Evolutionary conservation across 2,797 vertebrate genomes (phyloP), one percentile per base, ranked within the genome.

Genomic region (Gallinago solitaria): DNA sequence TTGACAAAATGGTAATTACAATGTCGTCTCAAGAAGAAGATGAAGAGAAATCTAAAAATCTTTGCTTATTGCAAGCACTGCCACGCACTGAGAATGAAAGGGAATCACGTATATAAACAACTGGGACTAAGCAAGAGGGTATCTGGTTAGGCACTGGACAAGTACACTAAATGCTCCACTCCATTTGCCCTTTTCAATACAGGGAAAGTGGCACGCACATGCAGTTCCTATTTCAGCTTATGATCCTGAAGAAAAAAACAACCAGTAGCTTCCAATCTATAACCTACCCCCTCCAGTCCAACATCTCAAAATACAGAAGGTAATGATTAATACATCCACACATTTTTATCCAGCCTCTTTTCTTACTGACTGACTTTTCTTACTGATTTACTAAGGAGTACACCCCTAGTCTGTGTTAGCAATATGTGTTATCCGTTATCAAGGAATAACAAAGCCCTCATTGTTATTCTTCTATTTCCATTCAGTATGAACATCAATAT

Each of bases 401-500:
- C 19, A 75, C 6, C 28, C 89, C 53, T 48, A 68, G 43, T 24
- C 60, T 57, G 7, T 16, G 5, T 53, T 68, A 87, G 16, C 59
- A 76, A 21, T 39, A 32, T 16, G 19, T 35, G 45, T 56, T 85
- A 85, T 61, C 64, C 65, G 43, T 61, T 53, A 89, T 23, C 7
- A 91, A 89, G 56, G 63, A 87, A 67, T 50, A 11, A 84, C 83
- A 80, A 80, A 37, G 11, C 8, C 41, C n/a, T 67, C 63, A 41
- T 65, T 79, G 33, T 50, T 92, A 30, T 70, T 82, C 59, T 82
- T 73, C 63, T 47, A 21, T 82, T 79, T 90, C 32, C 39, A 85
- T 93, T 93, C 86, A 86, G 5, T 53, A 57, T 57, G 60, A 93
- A 74, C 54, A 59, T 90, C 60, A 56, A 69, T 87, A 87, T 56